Evolutionary conservation across 2,797 vertebrate species (phyloP).

Genomic region (Erpetoichthys calabaricus): DNA sequence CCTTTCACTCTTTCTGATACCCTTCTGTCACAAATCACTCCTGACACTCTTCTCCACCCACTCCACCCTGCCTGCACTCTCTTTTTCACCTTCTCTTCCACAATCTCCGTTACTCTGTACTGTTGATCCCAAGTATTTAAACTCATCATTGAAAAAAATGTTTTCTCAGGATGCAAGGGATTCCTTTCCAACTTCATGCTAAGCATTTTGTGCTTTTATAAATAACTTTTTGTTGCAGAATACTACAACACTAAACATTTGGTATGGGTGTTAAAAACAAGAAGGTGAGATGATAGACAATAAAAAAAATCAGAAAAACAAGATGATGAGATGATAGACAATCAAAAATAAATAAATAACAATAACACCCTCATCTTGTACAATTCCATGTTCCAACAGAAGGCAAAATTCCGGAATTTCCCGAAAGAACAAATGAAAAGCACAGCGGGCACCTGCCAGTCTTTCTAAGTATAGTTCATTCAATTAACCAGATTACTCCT

Average conservation of each 20-base stretch:
- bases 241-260: neutral
- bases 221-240: neutral
- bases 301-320: constrained; percentile 11
- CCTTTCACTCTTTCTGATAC: too few species aligned
- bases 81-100: too few species aligned
- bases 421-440: neutral
- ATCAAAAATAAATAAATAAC: neutral
- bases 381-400: neutral
- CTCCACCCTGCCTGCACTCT: too few species aligned
- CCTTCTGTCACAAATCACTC: too few species aligned
- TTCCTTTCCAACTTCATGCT: too few species aligned
- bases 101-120: too few species aligned
- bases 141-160: too few species aligned
- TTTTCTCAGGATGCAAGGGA: too few species aligned
- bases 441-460: neutral
- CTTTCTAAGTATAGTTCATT: constrained; percentile 59
- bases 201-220: neutral
- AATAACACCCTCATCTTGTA: neutral
- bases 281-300: neutral
- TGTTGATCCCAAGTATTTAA: too few species aligned
- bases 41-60: too few species aligned
- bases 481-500: constrained; percentile 61
- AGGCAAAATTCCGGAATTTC: too few species aligned
- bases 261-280: neutral
- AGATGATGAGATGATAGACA: constrained; percentile 19